Evolutionary conservation across 1,140 invertebrate genomes (phyloP).

Genomic region (Drosophila melanogaster): DNA sequence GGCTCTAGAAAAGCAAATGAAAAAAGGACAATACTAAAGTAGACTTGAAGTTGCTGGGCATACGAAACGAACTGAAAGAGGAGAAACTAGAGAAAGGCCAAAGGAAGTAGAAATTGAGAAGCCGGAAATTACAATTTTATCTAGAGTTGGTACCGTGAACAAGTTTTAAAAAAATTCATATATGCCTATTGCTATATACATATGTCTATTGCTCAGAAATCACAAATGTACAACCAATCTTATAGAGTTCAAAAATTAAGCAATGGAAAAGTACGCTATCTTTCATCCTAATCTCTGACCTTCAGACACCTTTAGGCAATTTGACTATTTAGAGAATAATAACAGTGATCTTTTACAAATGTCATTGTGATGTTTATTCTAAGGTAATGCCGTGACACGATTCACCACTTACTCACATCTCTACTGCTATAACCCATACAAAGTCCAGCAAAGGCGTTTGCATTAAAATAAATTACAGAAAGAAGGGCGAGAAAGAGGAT

Average conservation of each 20-base stretch:
- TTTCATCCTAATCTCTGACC: no score
- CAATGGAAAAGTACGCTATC: no score
- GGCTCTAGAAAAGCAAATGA: background rate
- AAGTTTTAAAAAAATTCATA: background rate
- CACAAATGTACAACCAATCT: no score
- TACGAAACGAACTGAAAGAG: slow-evolving; percentile 15
- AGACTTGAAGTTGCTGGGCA: slow-evolving; percentile 11
- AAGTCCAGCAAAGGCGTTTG: slow-evolving; percentile 33
- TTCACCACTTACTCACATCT: background rate
- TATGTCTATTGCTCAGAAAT: no score
- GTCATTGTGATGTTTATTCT: no score
- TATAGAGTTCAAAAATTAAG: no score
- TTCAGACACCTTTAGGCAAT: no score
- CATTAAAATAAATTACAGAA: slow-evolving; percentile 70
- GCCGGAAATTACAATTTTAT: slow-evolving; percentile 78
- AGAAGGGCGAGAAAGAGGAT: background rate
- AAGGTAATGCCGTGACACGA: background rate
- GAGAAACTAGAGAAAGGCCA: slow-evolving; percentile 9
- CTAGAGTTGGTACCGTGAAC: background rate
- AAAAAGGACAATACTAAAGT: slow-evolving; percentile 26
- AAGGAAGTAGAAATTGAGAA: slow-evolving; percentile 69
- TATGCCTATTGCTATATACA: no score
- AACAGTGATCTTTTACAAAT: no score
- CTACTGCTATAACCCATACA: slow-evolving; percentile 26
- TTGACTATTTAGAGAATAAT: no score